phyloP scores from a whole-genome alignment of 2,797 vertebrate genomes.

The Coracias cyanogaster region DNA sequence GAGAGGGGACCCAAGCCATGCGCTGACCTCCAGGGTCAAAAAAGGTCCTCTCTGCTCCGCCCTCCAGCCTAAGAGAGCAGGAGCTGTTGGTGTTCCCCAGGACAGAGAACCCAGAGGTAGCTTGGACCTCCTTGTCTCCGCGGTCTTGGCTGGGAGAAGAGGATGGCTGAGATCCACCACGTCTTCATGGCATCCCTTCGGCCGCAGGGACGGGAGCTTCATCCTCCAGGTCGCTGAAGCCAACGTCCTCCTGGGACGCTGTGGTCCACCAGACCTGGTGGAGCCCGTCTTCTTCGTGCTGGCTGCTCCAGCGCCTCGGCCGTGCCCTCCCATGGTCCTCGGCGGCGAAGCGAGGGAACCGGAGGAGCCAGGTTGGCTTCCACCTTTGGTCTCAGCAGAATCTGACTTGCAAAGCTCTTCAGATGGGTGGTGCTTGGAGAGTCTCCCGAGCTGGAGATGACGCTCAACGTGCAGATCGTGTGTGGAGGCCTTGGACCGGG shows the following conservation, averaged over 20 bases:
- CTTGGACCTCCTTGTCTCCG: too few species aligned
- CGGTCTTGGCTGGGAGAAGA: too few species aligned
- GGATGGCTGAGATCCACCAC: too few species aligned
- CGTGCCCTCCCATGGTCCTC: accelerated
- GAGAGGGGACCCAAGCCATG: not conserved
- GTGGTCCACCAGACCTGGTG: too few species aligned
- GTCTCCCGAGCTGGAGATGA: not conserved
- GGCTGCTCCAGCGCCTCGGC: not conserved
- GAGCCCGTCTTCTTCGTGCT: not conserved
- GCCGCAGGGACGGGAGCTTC: too few species aligned
- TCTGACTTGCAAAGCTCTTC: not conserved
- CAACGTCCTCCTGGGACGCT: too few species aligned
- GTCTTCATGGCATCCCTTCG: too few species aligned
- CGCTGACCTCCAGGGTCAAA: not conserved
- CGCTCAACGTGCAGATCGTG: not conserved
- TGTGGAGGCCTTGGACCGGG: not conserved
- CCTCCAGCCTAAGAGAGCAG: too few species aligned
- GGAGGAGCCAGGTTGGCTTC: not conserved
- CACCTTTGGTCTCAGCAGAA: not conserved
- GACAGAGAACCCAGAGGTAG: not conserved
- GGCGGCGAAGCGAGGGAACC: not conserved
- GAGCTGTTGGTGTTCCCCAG: too few species aligned
- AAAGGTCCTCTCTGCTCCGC: not conserved
- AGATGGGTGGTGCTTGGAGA: not conserved
- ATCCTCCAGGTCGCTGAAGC: too few species aligned